Conservation (phyloP, 2,113 vertebrate genomes). For the Psophia crepitans region DNA sequence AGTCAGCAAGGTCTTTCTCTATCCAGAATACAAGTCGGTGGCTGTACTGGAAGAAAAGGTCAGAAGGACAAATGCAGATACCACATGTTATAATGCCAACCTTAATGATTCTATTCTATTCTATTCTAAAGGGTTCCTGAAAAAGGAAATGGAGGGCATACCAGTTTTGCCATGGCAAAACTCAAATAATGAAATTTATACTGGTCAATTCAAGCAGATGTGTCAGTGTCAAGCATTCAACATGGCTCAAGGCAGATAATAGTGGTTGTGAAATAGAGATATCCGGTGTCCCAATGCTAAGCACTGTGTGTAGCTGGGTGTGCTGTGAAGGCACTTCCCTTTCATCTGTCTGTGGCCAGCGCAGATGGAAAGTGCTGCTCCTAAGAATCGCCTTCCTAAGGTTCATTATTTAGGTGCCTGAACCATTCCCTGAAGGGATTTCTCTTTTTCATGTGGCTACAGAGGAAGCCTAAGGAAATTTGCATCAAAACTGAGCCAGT, state of each 20-base stretch:
- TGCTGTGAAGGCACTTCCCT: not conserved
- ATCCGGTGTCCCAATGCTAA: not conserved
- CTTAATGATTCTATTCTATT: too few species aligned
- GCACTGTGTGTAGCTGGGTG: not conserved
- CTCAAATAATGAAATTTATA: not conserved
- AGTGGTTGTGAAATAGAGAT: not conserved
- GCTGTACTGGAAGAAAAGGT: not conserved
- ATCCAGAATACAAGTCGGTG: not conserved
- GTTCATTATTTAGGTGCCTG: not conserved
- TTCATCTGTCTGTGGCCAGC: not conserved
- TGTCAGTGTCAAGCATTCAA: not conserved
- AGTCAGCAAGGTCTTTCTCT: not conserved
- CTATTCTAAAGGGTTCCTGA: not conserved
- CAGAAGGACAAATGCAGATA: not conserved
- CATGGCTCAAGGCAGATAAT: not conserved
- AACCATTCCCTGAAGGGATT: not conserved
- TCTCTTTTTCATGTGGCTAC: not conserved
- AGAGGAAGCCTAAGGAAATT: not conserved
- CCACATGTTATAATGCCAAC: not conserved
- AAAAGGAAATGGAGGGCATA: not conserved
- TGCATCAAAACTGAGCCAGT: not conserved
- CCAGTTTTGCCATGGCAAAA: not conserved
- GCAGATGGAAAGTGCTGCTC: not conserved
- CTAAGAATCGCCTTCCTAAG: not conserved
- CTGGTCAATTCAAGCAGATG: not conserved